phyloP scores from a whole-genome alignment of 2,888 invertebrate genomes.

The Thereva unica region DNA sequence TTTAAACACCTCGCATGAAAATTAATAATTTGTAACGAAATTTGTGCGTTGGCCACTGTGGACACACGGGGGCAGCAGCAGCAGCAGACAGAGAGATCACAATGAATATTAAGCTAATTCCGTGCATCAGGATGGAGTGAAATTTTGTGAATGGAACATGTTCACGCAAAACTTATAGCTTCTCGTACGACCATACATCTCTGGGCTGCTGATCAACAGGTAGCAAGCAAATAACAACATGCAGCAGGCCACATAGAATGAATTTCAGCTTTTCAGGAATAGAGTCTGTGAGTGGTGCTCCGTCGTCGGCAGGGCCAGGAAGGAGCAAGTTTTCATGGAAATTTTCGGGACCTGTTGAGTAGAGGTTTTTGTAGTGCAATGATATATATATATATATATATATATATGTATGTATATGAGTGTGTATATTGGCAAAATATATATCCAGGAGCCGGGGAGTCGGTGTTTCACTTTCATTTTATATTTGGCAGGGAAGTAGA shows the following conservation, averaged over 20 bases:
- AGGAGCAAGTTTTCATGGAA: constrained; percentile 32
- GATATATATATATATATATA: constrained; percentile 4
- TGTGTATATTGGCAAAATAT: constrained; percentile 11
- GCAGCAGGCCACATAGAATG: constrained; percentile 32
- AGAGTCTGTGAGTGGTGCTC: constrained; percentile 5
- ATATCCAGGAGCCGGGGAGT: constrained; percentile 18
- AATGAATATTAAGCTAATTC: constrained; percentile 1
- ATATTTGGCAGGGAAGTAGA: constrained; percentile 20
- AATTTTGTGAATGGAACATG: constrained; percentile 27
- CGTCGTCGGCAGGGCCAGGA: constrained; percentile 5
- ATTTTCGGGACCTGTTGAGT: constrained; percentile 40
- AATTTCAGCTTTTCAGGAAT: constrained; percentile 27
- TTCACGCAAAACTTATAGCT: constrained; percentile 32
- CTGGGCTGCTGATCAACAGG: constrained; percentile 32
- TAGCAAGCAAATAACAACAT: constrained; percentile 22
- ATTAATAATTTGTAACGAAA: no score
- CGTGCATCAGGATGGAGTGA: constrained; percentile 2
- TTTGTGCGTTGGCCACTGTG: no score
- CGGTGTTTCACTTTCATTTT: constrained; percentile 32
- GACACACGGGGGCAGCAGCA: no score
- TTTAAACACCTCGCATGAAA: no score
- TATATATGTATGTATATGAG: no score
- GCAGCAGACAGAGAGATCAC: no score
- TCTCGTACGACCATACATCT: constrained; percentile 7
- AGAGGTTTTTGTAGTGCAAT: constrained; percentile 27